Evolutionary conservation across 2,797 vertebrate species (phyloP).

Genomic region (Gila robusta): DNA sequence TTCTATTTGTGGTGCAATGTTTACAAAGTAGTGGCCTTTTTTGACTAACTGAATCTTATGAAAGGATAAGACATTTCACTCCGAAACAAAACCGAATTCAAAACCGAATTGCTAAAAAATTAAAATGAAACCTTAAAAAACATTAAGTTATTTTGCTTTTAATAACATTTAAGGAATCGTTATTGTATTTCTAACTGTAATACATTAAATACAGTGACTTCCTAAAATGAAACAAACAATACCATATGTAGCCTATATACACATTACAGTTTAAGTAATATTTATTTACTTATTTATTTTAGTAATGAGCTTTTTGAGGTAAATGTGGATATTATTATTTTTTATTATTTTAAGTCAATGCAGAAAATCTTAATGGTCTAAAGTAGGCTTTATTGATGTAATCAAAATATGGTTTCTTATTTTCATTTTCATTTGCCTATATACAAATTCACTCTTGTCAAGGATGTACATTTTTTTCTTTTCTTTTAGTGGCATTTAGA

Average conservation of each 20-base stretch:
- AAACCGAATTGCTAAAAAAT: neutral
- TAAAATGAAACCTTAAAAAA: too few relatives aligned
- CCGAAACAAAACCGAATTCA: neutral
- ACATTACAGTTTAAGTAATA: neutral
- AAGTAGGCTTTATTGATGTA: neutral
- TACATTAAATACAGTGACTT: neutral
- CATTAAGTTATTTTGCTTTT: neutral
- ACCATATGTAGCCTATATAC: neutral
- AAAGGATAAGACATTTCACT: neutral
- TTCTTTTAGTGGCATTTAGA: neutral
- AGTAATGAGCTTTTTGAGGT: neutral
- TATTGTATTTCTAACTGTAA: too few relatives aligned
- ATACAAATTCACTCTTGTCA: too few relatives aligned
- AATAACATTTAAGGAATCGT: neutral
- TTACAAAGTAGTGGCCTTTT: constrained; percentile 73
- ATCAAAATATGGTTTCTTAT: neutral
- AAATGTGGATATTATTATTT: neutral
- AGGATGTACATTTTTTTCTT: neutral
- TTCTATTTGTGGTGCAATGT: constrained; percentile 72
- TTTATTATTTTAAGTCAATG: neutral
- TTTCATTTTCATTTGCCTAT: fast-evolving
- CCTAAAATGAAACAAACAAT: neutral
- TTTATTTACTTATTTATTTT: neutral
- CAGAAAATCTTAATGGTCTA: neutral
- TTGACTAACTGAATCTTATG: neutral